Conservation (phyloP, 1,140 invertebrate genomes). For the Neodiprion pinetum region DNA sequence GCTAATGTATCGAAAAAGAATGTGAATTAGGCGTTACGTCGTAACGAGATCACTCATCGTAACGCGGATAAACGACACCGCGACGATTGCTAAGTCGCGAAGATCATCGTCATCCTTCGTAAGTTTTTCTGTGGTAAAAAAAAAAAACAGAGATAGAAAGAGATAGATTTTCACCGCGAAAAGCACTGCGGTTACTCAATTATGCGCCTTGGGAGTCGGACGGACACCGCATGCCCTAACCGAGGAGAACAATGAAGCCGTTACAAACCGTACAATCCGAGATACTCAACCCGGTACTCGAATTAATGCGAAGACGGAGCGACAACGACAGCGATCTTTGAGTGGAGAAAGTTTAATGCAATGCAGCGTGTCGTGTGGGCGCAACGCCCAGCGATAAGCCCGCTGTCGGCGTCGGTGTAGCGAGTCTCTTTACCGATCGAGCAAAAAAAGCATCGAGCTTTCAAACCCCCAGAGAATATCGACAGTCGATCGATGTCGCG, state of each 20-base stretch:
- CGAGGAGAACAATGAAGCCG: neutral
- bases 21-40: too few relatives aligned
- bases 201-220: neutral
- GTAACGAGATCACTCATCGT: too few relatives aligned
- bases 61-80: too few relatives aligned
- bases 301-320: too few relatives aligned
- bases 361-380: neutral
- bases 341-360: conserved; percentile 3
- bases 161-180: neutral
- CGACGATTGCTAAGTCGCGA: too few relatives aligned
- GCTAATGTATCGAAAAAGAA: too few relatives aligned
- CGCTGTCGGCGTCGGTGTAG: neutral
- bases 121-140: too few relatives aligned
- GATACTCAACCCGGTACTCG: neutral
- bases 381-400: neutral
- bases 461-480: too few relatives aligned
- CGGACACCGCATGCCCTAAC: neutral
- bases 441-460: neutral
- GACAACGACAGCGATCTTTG: neutral
- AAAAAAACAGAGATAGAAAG: neutral
- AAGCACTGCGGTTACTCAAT: neutral
- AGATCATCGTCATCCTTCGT: too few relatives aligned
- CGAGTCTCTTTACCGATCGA: neutral
- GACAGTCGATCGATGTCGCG: too few relatives aligned
- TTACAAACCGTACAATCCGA: neutral